Conservation (phyloP, 2,888 invertebrate species). For the Agrotis puta region DNA sequence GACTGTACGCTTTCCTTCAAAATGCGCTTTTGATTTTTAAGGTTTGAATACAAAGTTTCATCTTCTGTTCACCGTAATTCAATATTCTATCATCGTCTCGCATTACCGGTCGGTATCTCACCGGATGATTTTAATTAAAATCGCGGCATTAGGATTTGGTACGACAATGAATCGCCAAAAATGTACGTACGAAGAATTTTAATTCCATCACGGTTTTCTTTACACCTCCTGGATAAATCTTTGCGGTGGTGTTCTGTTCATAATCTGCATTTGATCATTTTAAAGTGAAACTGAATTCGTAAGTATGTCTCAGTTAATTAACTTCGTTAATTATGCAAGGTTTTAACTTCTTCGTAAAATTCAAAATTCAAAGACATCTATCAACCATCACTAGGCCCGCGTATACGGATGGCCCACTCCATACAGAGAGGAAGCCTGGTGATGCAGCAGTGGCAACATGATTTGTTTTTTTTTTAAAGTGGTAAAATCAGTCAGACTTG, state of each 20-base stretch:
- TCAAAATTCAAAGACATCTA: no score
- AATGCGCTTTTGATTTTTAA: background rate
- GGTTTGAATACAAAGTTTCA: slow-evolving; percentile 31
- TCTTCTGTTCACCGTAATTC: slow-evolving; percentile 46
- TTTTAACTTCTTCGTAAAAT: no score
- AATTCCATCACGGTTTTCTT: slow-evolving; percentile 49
- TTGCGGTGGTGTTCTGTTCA: slow-evolving; percentile 11
- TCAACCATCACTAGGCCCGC: no score
- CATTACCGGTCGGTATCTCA: slow-evolving; percentile 45
- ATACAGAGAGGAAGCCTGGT: no score
- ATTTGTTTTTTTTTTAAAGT: no score
- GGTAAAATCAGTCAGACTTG: no score
- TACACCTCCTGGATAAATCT: slow-evolving; percentile 17
- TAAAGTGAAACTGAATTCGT: background rate
- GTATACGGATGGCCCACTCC: no score
- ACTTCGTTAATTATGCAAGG: background rate
- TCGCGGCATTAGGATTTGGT: slow-evolving; percentile 41
- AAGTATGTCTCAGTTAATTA: background rate
- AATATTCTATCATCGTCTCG: slow-evolving; percentile 45
- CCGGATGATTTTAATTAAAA: slow-evolving; percentile 64
- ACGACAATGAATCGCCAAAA: slow-evolving; percentile 51
- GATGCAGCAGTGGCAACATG: no score
- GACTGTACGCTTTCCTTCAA: no score
- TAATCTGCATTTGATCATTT: background rate
- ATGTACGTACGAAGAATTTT: slow-evolving; percentile 55